Evolutionary conservation across 1,140 invertebrate genomes (phyloP).

Genomic region (Ericerus pela): DNA sequence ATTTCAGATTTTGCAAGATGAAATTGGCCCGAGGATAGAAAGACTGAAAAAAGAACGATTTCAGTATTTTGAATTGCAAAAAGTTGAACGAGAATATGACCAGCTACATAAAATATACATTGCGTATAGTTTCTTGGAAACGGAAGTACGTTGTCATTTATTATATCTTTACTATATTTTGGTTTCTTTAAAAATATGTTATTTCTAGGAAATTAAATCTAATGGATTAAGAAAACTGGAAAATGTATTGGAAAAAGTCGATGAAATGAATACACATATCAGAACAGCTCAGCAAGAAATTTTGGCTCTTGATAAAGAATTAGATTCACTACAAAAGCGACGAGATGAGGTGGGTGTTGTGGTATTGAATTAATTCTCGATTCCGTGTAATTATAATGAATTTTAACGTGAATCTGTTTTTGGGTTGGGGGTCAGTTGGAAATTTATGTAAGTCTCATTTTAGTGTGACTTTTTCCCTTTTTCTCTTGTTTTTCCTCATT

Average conservation of each 20-base stretch:
- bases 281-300: not conserved
- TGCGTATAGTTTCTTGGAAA: constrained; percentile 49
- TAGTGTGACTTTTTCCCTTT: no score
- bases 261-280: constrained; percentile 8
- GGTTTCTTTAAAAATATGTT: not conserved
- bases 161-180: not conserved
- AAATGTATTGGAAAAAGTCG: constrained; percentile 27
- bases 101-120: constrained; percentile 60
- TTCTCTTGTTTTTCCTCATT: no score
- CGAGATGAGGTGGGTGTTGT: not conserved
- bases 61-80: constrained; percentile 78
- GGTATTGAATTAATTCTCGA: no score
- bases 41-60: constrained; percentile 73
- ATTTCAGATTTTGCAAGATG: constrained; percentile 63
- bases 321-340: not conserved
- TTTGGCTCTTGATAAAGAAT: not conserved
- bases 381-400: no score
- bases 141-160: constrained; percentile 32
- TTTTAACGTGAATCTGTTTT: no score
- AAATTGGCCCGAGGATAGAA: constrained; percentile 71
- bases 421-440: no score
- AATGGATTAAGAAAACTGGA: constrained; percentile 29
- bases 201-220: constrained; percentile 27
- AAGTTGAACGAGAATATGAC: constrained; percentile 70
- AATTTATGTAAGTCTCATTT: no score